phyloP scores from a whole-genome alignment of 2,113 vertebrate species.

The Oceanodroma tethys region DNA sequence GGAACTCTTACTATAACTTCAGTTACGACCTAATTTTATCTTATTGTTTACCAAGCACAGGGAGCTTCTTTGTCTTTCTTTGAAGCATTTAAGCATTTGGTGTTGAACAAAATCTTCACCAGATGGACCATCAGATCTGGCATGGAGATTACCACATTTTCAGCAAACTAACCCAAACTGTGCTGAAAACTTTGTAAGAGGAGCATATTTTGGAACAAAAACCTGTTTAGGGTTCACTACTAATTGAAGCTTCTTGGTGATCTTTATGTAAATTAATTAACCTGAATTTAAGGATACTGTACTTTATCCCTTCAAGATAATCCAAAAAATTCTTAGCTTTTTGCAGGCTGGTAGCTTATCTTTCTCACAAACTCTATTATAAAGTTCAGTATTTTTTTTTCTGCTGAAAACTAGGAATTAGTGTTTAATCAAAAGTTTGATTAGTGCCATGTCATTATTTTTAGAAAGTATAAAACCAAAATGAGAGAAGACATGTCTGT shows the following conservation, averaged over 20 bases:
- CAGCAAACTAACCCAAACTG: not conserved
- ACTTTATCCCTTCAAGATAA: not conserved
- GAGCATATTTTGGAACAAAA: not conserved
- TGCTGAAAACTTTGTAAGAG: not conserved
- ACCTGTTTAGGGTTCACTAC: not conserved
- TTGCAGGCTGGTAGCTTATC: not conserved
- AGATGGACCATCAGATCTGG: not conserved
- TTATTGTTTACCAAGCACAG: not conserved
- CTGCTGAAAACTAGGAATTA: not conserved
- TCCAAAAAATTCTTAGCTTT: not conserved
- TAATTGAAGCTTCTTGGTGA: not conserved
- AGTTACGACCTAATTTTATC: not conserved
- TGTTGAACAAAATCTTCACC: not conserved
- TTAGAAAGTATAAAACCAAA: not conserved
- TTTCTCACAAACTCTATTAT: not conserved
- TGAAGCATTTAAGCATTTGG: not conserved
- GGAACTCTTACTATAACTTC: not conserved
- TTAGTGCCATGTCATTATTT: not conserved
- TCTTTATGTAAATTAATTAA: not conserved
- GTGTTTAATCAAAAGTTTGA: not conserved
- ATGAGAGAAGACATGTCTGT: not conserved
- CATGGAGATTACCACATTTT: not conserved
- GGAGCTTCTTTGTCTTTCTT: not conserved
- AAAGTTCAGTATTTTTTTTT: not conserved
- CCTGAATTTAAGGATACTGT: not conserved